Conservation (phyloP, 2,888 invertebrate genomes). For the Megamerina dolium region DNA sequence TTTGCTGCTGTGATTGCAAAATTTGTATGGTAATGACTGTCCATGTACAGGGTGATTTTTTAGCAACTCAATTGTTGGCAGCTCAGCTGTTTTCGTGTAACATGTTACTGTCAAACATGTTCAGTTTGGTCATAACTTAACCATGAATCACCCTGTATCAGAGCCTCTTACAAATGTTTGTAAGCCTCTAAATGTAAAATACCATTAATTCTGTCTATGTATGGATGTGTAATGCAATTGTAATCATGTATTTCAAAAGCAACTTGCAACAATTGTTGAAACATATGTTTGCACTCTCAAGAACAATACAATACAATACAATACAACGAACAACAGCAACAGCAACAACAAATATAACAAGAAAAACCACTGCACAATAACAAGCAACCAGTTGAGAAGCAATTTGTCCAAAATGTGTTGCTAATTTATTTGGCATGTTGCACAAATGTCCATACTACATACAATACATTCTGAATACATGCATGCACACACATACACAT, state of each 20-base stretch:
- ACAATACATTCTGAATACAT: no score
- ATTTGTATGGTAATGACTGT: no score
- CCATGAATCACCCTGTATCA: no score
- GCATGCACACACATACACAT: no score
- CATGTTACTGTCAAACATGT: no score
- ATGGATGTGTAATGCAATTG: constrained; percentile 6
- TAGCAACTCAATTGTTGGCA: no score
- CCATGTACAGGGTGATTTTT: no score
- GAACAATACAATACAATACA: not conserved
- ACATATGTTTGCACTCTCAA: constrained; percentile 21
- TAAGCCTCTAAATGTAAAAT: not conserved
- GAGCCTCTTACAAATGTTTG: no score
- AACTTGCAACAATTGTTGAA: constrained; percentile 18
- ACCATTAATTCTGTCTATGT: not conserved
- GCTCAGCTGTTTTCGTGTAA: no score
- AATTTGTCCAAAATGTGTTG: constrained; percentile 42
- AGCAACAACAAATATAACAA: constrained; percentile 19
- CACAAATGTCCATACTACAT: constrained; percentile 15
- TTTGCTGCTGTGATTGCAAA: no score
- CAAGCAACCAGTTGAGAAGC: constrained; percentile 12
- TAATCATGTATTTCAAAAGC: constrained; percentile 12
- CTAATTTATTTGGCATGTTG: constrained; percentile 47
- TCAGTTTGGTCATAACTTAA: no score
- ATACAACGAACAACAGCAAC: constrained; percentile 8
- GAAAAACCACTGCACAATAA: constrained; percentile 13